A percentile compares a stretch with the other conserved stretches of the same genome.
phyloP scores from a whole-genome alignment of 2,797 vertebrate species.

The Rhinogobio ventralis region DNA sequence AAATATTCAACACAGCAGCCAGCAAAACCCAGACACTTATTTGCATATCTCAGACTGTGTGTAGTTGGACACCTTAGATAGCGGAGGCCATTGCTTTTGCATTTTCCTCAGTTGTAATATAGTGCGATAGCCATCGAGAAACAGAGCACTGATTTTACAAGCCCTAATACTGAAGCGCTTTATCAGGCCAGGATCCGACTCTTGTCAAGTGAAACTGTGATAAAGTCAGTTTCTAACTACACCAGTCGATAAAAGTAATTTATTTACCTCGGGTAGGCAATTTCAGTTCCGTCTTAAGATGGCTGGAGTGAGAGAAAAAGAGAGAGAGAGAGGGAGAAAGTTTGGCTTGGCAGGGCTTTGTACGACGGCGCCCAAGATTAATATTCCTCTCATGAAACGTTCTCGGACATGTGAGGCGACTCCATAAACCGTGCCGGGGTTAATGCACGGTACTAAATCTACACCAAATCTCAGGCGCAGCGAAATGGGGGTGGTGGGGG shows the following conservation, averaged over 20 bases:
- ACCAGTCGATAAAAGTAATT: constrained; percentile 84
- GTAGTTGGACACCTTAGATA: constrained; percentile 47
- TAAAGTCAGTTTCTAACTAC: constrained; percentile 83
- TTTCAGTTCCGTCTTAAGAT: constrained; percentile 75
- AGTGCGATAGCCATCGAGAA: constrained; percentile 71
- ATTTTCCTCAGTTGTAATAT: constrained; percentile 71
- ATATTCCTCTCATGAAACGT: constrained; percentile 76
- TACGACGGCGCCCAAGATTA: constrained; percentile 79
- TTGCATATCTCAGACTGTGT: constrained; percentile 25
- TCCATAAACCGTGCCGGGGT: constrained; percentile 81
- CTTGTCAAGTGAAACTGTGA: constrained; percentile 81
- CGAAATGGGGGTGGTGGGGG: not conserved
- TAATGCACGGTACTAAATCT: constrained; percentile 73
- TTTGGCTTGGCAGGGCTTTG: constrained; percentile 56
- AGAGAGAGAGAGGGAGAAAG: constrained; percentile 30
- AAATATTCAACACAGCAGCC: constrained; percentile 36
- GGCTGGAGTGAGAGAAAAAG: constrained; percentile 49
- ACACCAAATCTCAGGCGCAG: constrained; percentile 46
- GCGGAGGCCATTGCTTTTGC: constrained; percentile 46
- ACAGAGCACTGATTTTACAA: constrained; percentile 64
- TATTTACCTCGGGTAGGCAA: constrained; percentile 80
- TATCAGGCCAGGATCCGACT: constrained; percentile 78
- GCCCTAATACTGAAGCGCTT: constrained; percentile 49
- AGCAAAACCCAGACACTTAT: constrained; percentile 1
- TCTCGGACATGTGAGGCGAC: constrained; percentile 71